phyloP scores from a whole-genome alignment of 2,113 vertebrate species.

The Fregata magnificens region DNA sequence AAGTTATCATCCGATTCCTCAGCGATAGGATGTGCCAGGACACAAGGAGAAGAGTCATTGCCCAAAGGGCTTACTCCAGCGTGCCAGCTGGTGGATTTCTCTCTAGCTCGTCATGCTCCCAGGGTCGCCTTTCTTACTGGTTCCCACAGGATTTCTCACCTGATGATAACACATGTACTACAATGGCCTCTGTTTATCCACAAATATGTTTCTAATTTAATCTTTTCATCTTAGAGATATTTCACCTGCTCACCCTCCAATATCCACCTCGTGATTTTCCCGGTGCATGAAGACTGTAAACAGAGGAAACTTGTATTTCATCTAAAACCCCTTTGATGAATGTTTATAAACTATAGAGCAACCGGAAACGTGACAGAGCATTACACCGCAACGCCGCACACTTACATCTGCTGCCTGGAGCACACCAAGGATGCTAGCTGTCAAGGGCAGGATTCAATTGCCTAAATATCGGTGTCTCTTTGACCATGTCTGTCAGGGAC shows the following conservation, averaged over 20 bases:
- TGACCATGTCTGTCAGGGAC: rapidly evolving
- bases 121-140: rapidly evolving
- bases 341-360: background rate
- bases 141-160: background rate
- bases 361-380: rapidly evolving
- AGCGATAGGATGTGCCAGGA: background rate
- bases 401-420: background rate
- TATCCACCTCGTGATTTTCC: background rate
- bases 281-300: rapidly evolving
- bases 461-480: background rate
- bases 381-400: background rate
- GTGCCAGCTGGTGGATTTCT: background rate
- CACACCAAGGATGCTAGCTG: background rate
- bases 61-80: background rate
- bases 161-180: background rate
- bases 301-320: background rate
- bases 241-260: background rate
- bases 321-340: background rate
- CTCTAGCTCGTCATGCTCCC: background rate
- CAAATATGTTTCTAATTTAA: background rate
- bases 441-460: background rate
- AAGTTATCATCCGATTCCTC: background rate
- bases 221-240: background rate
- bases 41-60: background rate
- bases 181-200: background rate